Evolutionary conservation across 2,113 vertebrate species (phyloP).

Genomic region (Delphinus delphis): DNA sequence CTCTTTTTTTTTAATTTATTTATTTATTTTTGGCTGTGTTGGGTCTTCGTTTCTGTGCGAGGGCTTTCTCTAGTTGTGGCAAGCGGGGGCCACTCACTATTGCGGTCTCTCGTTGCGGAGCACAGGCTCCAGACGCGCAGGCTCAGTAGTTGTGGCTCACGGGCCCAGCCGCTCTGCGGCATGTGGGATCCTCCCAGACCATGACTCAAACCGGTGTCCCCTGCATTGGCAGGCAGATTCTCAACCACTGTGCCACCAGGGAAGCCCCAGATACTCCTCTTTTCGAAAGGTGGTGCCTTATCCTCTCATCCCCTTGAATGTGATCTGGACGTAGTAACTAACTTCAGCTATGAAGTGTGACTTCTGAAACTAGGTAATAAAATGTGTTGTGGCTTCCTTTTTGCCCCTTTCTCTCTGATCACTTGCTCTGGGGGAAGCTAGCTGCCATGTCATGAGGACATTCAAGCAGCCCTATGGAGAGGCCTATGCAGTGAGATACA

Average conservation of each 20-base stretch:
- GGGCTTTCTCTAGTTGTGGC: no score
- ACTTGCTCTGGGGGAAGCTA: neutral
- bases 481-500: neutral
- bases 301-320: neutral
- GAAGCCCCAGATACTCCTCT: neutral
- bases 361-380: neutral
- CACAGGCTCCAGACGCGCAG: no score
- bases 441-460: neutral
- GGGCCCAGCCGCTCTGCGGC: fast-evolving
- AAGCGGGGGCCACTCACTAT: no score
- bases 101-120: fast-evolving
- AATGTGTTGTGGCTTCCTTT: neutral
- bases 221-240: no score
- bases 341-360: neutral
- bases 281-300: neutral
- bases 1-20: no score
- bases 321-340: neutral
- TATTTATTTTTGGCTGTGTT: no score
- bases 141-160: no score
- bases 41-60: no score
- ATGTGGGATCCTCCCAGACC: no score
- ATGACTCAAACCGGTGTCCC: no score
- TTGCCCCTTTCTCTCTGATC: neutral
- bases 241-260: no score
- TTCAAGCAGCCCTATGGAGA: neutral